Base-by-base conservation (phyloP, 1,140 invertebrate genomes). In the Carposina sasakii region DNA sequence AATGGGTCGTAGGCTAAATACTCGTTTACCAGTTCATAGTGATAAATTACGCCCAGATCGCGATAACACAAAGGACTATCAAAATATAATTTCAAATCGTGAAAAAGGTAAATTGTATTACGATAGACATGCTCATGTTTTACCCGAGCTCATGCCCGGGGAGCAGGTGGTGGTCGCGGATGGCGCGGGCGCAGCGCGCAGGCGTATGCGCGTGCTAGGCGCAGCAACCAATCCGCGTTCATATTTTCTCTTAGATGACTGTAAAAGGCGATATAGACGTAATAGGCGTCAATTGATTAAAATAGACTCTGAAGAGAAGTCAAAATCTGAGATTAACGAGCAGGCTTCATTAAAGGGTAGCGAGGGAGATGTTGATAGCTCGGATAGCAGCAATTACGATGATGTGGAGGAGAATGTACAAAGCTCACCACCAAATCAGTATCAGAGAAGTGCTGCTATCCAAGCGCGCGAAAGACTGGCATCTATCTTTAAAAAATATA, bases 1-100 rank as follows among this genome's bases (percentile, higher is more conserved):
- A 19, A 47, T 47, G 45, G 45, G 45, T 1, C 33, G 44, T 23
- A 36, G 34, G 20, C 13, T 47, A 10, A 23, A 34, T 3, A 47
- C 45, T 17, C 33, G 33, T 15, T 31, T 46, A 9, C 44, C 44
- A 19, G 10, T 20, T 1, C 36, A 20, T 39, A 13, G 12, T 2
- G 15, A 21, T 12, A 39, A 39, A 39, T 15, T 39, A 13, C 5
- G 19, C 20, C 36, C 36, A 16, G 33, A 34, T 2, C 15, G 33
- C 13, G 33, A 34, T 16, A 34, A 15, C 15, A 16, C 33, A 16
- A 9, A 13, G 13, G 33, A 34, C 9, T 34, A 34, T 34, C 3
- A 34, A 34, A 34, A 34, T 9, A 34, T 34, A 13, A 4, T 34
- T 6, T 16, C 6, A 34, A 34, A 34, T 13, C 33, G 19, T 8